Base-by-base conservation (phyloP, 2,113 vertebrate genomes). In the Malurus elegans region DNA sequence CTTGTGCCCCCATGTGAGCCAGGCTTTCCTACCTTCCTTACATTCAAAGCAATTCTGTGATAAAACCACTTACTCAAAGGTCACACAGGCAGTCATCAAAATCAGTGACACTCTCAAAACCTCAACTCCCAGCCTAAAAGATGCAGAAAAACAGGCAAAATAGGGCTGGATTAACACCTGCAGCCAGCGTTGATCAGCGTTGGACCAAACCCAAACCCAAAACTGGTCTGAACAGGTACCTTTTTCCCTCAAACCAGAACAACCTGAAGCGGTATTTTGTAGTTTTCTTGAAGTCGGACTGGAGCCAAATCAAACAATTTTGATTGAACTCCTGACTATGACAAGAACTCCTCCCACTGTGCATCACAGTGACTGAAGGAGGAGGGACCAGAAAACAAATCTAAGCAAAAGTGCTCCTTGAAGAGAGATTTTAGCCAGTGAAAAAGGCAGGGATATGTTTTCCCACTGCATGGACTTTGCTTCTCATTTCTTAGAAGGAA, bases 181-280 rank as follows among this genome's bases (percentile, higher is more conserved):
- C 54, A 80, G 70, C 28, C 82, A 18, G 18, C 3, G 54, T 3
- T 65, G 54, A 72, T 32, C 29, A 14, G 54, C 21, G 2, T 0
- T 79, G 91, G 88, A 86, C 72, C 75, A 78, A 90, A 93, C 32
- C 56, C 75, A 94, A 56, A 54, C 18, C 56, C 38, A 79, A 83
- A 93, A 86, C 94, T 88, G 91, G 88, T 93, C 88, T 86, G 82
- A 86, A 90, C 91, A 92, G 79, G 64, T 36, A 58, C 34, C 12
- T 84, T 93, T 92, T 91, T 86, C 88, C 66, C 83, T 67, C 75
- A 86, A 94, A 96, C 92, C 88, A 86, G 82, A 97, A 93, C 96
- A 93, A 92, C 91, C 91, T 93, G 95, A 95, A 84, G 75, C 16
- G 67, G 67, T 84, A 88, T 94, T 91, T 15, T 91, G 82, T 56